phyloP scores from a whole-genome alignment of 2,888 invertebrate species.

The Melinopterus prodromus region DNA sequence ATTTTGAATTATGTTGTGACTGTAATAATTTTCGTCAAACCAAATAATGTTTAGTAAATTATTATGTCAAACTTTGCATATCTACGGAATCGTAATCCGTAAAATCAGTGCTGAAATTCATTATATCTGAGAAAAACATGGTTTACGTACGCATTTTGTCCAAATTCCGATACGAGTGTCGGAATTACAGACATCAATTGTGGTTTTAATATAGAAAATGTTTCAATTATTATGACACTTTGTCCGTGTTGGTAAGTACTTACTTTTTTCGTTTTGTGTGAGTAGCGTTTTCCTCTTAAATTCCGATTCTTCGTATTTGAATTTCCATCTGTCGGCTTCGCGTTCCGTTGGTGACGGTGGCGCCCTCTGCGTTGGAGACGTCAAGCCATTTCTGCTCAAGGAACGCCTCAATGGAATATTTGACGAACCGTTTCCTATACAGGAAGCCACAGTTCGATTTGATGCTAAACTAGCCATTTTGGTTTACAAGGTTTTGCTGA shows the following conservation, averaged over 20 bases:
- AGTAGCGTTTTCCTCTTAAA: constrained; percentile 72
- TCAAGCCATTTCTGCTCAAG: constrained; percentile 40
- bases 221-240: background rate
- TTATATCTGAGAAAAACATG: too few relatives aligned
- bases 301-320: constrained; percentile 75
- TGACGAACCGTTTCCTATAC: constrained; percentile 51
- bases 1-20: too few relatives aligned
- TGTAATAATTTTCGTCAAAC: too few relatives aligned
- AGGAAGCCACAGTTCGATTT: constrained; percentile 44
- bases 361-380: constrained; percentile 33
- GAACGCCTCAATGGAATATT: constrained; percentile 55
- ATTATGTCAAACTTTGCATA: too few relatives aligned
- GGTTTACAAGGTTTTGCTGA: background rate
- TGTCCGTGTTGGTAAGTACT: constrained; percentile 50
- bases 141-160: too few relatives aligned
- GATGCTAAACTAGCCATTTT: constrained; percentile 33
- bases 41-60: too few relatives aligned
- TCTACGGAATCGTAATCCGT: too few relatives aligned
- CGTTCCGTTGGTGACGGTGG: constrained; percentile 48
- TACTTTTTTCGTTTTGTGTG: constrained; percentile 76
- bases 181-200: too few relatives aligned
- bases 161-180: too few relatives aligned
- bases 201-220: too few relatives aligned
- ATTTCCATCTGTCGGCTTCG: constrained; percentile 69
- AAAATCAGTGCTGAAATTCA: too few relatives aligned